phyloP scores from a whole-genome alignment of 1,140 invertebrate genomes.

The Leptinotarsa texana region DNA sequence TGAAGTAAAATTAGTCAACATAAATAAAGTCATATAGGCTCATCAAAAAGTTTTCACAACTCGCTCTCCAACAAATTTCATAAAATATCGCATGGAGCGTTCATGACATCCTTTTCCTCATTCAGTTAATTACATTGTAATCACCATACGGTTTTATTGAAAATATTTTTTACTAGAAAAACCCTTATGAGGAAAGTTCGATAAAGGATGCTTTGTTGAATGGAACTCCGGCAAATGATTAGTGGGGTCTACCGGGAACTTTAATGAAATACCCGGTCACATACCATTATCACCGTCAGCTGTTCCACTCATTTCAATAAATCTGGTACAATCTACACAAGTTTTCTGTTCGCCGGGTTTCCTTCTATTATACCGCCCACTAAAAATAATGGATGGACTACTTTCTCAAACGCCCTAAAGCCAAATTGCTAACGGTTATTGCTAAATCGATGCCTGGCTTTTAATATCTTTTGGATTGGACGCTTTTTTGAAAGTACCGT shows the following conservation, averaged over 20 bases:
- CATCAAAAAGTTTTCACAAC: no score
- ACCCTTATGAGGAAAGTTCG: no score
- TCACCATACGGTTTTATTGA: no score
- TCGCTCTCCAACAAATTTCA: no score
- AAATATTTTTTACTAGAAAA: no score
- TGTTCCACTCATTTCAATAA: slow-evolving; percentile 26
- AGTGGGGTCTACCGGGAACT: slow-evolving; percentile 11
- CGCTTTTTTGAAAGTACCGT: slow-evolving; percentile 18
- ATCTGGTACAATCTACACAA: slow-evolving; percentile 29
- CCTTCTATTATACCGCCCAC: slow-evolving; percentile 18
- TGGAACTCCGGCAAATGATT: background rate
- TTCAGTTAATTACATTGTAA: no score
- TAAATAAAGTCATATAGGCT: no score
- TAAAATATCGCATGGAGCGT: no score
- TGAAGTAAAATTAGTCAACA: no score
- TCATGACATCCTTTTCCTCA: no score
- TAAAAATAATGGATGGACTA: slow-evolving; percentile 31
- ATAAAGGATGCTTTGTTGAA: no score
- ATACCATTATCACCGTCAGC: slow-evolving; percentile 27
- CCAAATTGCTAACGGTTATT: slow-evolving; percentile 32
- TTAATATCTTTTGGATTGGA: slow-evolving; percentile 30
- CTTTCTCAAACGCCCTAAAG: slow-evolving; percentile 21
- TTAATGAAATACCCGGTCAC: slow-evolving; percentile 23
- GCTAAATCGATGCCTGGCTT: slow-evolving; percentile 26
- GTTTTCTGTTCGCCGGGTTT: slow-evolving; percentile 26